Base-by-base conservation (phyloP, 2,888 invertebrate genomes). In the Amblyteles armatorius region DNA sequence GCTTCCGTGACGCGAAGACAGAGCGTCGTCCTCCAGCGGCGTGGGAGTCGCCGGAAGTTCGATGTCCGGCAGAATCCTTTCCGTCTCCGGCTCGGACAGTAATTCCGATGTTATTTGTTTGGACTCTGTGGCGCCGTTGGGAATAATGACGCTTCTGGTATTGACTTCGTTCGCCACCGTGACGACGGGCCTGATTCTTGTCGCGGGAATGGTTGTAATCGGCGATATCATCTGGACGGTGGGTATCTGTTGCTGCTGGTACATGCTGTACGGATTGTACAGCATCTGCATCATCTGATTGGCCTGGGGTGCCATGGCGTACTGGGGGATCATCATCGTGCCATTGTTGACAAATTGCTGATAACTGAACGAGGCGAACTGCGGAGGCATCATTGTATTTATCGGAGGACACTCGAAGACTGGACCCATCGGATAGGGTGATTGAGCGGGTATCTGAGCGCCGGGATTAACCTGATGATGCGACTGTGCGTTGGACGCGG, bases 281-380 rank as follows among this genome's bases (percentile, higher is more conserved):
- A 94, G 87, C 94, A 94, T 94, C 81, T 94, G 94, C 94, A 95
- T 94, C 94, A 95, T 94, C 86, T 95, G 94, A 90, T 94, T 95
- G 85, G 94, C 93, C 74, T 94, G 94, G 2, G 94, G 94, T 68
- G 95, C 94, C 90, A 94, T 94, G 1, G 95, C 94, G 87, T 95
- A 95, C 86, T 95, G 95, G n/a, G 94, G 95, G 84, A 94, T 93
- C 91, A 95, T 93, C 88, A 94, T 94, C 84, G 94, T 95, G 71
- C 94, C 94, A 90, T 94, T 95, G 87, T 95, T 95, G 92, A 95
- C 95, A 88, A 95, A 95, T 86, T 95, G 95, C 87, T 95, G 95
- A 89, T 95, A 95, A 88, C 95, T 95, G 88, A 95, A 95, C 4
- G 95, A 94, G 33, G 94, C 91, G 50, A 93, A 94, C 80, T 94